A percentile compares a stretch with the other conserved stretches of the same genome.
Evolutionary conservation across 1,140 invertebrate species (phyloP).

Genomic region (Diabrotica undecimpunctata): DNA sequence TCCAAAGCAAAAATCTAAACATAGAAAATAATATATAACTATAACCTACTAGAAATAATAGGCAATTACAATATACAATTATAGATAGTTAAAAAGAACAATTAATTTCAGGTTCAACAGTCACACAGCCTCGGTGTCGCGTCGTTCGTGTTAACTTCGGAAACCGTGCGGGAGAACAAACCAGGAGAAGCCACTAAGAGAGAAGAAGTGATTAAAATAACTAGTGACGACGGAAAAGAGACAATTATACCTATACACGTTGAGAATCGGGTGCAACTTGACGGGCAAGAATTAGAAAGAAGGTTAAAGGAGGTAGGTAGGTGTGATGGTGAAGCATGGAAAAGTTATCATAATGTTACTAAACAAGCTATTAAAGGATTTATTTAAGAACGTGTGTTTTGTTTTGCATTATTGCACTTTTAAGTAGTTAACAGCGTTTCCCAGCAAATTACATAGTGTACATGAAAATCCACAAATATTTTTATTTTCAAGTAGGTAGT

Average conservation of each 20-base stretch:
- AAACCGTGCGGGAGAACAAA: constrained; percentile 48
- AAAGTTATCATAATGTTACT: constrained; percentile 49
- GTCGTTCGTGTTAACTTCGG: constrained; percentile 54
- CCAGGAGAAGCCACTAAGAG: constrained; percentile 33
- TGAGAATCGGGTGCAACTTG: constrained; percentile 24
- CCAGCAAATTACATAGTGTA: no score
- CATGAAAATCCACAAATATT: no score
- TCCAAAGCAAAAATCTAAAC: no score
- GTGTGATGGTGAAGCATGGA: constrained; percentile 44
- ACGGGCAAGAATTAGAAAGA: constrained; percentile 42
- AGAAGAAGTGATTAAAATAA: constrained; percentile 30
- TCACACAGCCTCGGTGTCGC: constrained; percentile 51
- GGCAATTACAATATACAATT: no score
- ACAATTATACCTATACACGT: constrained; percentile 13
- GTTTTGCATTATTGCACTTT: background rate
- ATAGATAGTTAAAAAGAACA: no score
- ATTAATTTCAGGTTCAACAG: constrained; percentile 47
- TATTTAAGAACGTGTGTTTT: constrained; percentile 25
- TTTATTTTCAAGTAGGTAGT: background rate
- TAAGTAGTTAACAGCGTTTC: background rate
- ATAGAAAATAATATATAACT: no score
- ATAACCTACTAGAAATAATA: no score
- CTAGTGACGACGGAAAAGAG: constrained; percentile 23
- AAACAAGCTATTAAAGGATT: constrained; percentile 53
- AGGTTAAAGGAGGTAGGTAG: constrained; percentile 49